Percentiles rank a stretch among this genome's conserved stretches.
These are phyloP conservation scores for Tachypleus tridentatus DNA, from an alignment of 1,140 invertebrate genomes.

Conservation along the genomic window DNA sequence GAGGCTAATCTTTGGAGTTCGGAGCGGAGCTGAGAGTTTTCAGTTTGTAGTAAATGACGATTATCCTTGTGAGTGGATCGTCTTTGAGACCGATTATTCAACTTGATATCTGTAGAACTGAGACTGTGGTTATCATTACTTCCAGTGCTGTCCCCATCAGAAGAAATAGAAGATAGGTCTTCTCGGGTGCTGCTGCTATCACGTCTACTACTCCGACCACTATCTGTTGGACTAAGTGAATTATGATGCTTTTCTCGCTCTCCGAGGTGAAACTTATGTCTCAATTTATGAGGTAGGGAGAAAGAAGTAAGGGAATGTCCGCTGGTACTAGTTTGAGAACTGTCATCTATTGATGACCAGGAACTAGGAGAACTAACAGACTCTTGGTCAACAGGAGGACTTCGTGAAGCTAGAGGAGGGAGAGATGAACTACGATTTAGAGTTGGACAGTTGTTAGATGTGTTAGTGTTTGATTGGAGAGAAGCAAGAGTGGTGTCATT, in stretches of 20 bases:
- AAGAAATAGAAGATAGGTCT: neutral
- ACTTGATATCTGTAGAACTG: neutral
- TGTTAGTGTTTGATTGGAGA: neutral
- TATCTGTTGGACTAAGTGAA: neutral
- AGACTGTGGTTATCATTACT: neutral
- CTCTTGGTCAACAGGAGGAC: neutral
- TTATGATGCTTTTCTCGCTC: neutral
- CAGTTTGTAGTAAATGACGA: conserved; percentile 33
- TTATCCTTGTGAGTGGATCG: neutral
- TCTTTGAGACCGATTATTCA: neutral
- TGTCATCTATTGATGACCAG: neutral
- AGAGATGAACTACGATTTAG: neutral
- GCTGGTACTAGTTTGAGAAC: neutral
- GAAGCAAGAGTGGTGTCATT: neutral
- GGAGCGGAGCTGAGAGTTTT: conserved; percentile 59
- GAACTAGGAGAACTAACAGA: neutral
- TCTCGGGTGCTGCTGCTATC: conserved; percentile 14
- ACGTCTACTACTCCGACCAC: neutral
- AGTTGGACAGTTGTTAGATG: neutral
- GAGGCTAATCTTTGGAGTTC: conserved; percentile 75
- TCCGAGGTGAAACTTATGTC: conserved; percentile 80
- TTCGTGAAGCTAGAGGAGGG: neutral
- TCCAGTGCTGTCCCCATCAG: conserved; percentile 1
- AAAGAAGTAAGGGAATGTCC: conserved; percentile 12
- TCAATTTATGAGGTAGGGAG: conserved; percentile 69